Evolutionary conservation across 2,888 invertebrate species (phyloP), one percentile per base, ranked within the genome.

Genomic region (Apamea epomidion): DNA sequence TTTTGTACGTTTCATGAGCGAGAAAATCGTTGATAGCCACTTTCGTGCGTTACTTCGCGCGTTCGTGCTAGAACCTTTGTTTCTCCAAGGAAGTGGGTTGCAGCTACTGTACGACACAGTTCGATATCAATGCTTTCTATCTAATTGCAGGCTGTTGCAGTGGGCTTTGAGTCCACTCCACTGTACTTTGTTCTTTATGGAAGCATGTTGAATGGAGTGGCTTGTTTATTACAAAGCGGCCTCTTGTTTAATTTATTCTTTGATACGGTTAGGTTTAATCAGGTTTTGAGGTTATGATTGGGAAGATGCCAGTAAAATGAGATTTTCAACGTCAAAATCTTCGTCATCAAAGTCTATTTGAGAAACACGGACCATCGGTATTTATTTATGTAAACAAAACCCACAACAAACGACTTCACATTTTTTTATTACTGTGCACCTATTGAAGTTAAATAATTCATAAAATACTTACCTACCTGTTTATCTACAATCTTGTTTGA

Each of bases 121-220:
- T 74, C 67, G 12, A 51, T 12, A 78, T 74, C 65, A 54, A 65
- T 45, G 65, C 76, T 78, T 78, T 78, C 32, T 62, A 54, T 75
- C 54, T 65, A 32, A 78, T 78, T 75, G 65, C 77, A 54, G 2
- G 4, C 29, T 14, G 14, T 42, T 29, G 54, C 29, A 74, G 16
- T 6, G 37, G 4, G 51, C 70, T 51, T 64, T 54, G 32, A 54
- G 48, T n/a, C 14, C 2, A 48, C 45, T 16, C 32, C 32, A 32
- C 8, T 71, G 69, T 25, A 8, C 18, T 32, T 12, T 51, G 12
- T 32, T 7, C 2, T 74, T 21, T 48, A 48, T n/a, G 3, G 18
- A 32, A 69, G 69, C 12, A 7, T 32, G 32, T 68, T 48, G 48
- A 32, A 68, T 48, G 18, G 25, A 25, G 7, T 6, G 10, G 10